phyloP scores from a whole-genome alignment of 1,140 invertebrate species.

The Micrasema longulum region DNA sequence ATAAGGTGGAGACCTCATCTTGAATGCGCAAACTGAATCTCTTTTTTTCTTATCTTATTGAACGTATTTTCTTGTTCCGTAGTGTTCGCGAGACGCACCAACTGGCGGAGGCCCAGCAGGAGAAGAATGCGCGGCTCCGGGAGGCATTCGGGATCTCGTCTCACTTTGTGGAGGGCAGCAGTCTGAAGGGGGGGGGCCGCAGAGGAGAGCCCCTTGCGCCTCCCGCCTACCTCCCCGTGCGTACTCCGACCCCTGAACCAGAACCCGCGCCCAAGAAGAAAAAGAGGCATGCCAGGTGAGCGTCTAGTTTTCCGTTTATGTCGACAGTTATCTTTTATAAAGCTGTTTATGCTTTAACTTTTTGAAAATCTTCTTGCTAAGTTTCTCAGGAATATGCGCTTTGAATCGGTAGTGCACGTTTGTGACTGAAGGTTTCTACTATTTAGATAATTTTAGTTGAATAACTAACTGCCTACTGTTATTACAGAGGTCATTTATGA shows the following conservation, averaged over 20 bases:
- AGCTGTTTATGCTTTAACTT: no score
- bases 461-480: no score
- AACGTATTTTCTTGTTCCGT: conserved; percentile 32
- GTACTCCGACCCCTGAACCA: conserved; percentile 68
- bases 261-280: conserved; percentile 44
- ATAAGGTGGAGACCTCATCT: conserved; percentile 67
- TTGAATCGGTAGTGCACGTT: no score
- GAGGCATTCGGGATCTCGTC: conserved; percentile 96
- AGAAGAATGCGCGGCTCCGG: conserved; percentile 92
- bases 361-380: no score
- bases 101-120: conserved; percentile 94
- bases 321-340: no score
- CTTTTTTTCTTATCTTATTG: not conserved
- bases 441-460: no score
- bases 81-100: conserved; percentile 96
- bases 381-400: no score
- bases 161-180: conserved; percentile 93
- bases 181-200: conserved; percentile 87
- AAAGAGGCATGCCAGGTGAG: conserved; percentile 63
- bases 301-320: not conserved
- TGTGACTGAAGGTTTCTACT: no score
- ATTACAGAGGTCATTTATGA: no score
- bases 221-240: conserved; percentile 73
- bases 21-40: not conserved
- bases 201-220: conserved; percentile 56